Evolutionary conservation across 2,888 invertebrate species (phyloP).

Genomic region (Poecilobothrus nobilitatus): DNA sequence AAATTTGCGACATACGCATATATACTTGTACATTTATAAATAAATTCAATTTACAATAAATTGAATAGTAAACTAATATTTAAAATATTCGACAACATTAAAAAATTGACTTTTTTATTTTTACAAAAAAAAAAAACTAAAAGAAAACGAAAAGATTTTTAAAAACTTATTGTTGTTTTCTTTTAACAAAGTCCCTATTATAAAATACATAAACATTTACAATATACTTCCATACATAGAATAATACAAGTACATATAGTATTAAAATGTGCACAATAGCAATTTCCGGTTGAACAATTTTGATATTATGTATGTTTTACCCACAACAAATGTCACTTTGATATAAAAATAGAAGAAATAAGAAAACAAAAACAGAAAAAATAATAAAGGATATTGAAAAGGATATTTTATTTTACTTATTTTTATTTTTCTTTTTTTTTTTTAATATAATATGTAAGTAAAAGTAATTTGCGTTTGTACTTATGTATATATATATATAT

Average conservation of each 20-base stretch:
- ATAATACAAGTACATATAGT: too few species aligned
- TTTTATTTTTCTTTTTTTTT: too few species aligned
- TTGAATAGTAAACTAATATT: constrained; percentile 1
- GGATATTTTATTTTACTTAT: too few species aligned
- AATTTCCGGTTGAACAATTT: constrained; percentile 1
- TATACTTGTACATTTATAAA: not conserved
- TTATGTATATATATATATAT: too few species aligned
- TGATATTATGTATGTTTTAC: constrained; percentile 1
- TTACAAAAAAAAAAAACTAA: too few species aligned
- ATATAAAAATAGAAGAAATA: not conserved
- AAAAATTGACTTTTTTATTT: not conserved
- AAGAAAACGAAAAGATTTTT: too few species aligned
- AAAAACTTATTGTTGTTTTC: not conserved
- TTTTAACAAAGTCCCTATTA: not conserved
- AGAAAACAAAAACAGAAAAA: not conserved
- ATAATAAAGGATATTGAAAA: too few species aligned
- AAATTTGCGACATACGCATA: not conserved
- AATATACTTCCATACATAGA: not conserved
- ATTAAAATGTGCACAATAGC: not conserved
- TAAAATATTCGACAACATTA: not conserved
- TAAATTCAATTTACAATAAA: not conserved
- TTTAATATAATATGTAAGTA: too few species aligned
- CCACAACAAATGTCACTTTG: constrained; percentile 1
- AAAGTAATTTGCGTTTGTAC: too few species aligned
- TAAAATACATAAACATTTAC: not conserved